Percentiles rank a stretch among this genome's conserved stretches.
phyloP scores from a whole-genome alignment of 2,113 vertebrate species.

The Bolborhynchus lineola region DNA sequence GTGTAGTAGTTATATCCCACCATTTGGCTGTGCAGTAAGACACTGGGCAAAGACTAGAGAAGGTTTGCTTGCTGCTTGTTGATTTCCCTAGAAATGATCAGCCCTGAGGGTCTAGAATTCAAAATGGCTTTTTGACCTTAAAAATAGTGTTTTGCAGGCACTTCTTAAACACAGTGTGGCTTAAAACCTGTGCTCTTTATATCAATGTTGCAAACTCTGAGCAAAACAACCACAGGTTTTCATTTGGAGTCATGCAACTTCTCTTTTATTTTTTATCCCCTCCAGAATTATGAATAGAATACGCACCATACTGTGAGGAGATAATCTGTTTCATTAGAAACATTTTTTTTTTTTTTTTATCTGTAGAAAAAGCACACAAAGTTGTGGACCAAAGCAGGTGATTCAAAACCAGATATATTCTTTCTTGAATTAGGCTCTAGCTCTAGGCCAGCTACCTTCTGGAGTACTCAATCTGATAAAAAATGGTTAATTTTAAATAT shows the following conservation, averaged over 20 bases:
- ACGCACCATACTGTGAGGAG: background rate
- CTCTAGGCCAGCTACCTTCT: background rate
- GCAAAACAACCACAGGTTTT: background rate
- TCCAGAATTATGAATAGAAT: background rate
- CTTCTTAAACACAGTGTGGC: background rate
- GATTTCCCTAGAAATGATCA: background rate
- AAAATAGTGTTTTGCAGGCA: background rate
- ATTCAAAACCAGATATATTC: background rate
- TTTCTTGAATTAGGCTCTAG: background rate
- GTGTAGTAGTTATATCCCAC: background rate
- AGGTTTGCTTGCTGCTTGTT: background rate
- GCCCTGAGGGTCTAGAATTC: background rate
- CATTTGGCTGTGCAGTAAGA: background rate
- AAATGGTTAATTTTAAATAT: background rate
- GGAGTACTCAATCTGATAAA: background rate
- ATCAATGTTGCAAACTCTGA: background rate
- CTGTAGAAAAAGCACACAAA: background rate
- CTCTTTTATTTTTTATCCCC: background rate
- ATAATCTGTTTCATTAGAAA: background rate
- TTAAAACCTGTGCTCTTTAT: background rate
- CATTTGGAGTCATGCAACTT: background rate
- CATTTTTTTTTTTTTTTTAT: background rate
- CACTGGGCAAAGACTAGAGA: background rate
- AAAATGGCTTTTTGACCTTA: background rate
- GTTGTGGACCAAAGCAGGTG: fast-evolving